Evolutionary conservation across 2,888 invertebrate species (phyloP), one percentile per base, ranked within the genome.

Genomic region (Drosophila prolongata): DNA sequence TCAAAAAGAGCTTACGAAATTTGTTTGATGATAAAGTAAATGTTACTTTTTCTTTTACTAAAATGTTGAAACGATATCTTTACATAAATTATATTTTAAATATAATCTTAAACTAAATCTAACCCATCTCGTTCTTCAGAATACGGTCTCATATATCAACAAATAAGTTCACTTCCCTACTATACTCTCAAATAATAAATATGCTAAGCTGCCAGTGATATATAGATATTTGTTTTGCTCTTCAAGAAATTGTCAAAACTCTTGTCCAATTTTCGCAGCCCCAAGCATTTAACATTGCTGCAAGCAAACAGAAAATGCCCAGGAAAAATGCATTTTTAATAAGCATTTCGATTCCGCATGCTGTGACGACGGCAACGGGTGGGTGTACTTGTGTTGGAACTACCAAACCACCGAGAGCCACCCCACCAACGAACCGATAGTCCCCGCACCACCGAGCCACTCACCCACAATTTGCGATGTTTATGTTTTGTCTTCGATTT

Each of bases 401-500:
- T 30, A 13, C 54, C 57, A 8, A 43, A n/a, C 47, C 38, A 4
- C 52, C 42, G 38, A 43, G 46, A 43, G 27, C 64, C 65, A 54
- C 58, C 59, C 42, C 40, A 42, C 35, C 35, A 46, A 35, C 10
- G 61, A 30, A 50, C 57, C 53, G 9, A 55, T n/a, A 27, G 4
- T n/a, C 9, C 46, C 47, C 24, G 19, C 43, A 42, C 16, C 19
- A 35, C 42, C 52, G 8, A 34, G 34, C 59, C 50, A 46, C 46
- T 60, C 53, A 47, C 62, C 47, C 58, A 60, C 50, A 66, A 61
- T 60, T 71, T 62, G 67, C 74, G 49, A 70, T 84, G 83, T 86
- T 86, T 59, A 69, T 76, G 85, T 76, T 80, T 71, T 84, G 87
- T 87, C 76, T 89, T 76, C 89, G 89, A 89, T 89, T 87, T 89